Conservation (phyloP, 2,888 invertebrate genomes). For the Noctuana brunneofusca region DNA sequence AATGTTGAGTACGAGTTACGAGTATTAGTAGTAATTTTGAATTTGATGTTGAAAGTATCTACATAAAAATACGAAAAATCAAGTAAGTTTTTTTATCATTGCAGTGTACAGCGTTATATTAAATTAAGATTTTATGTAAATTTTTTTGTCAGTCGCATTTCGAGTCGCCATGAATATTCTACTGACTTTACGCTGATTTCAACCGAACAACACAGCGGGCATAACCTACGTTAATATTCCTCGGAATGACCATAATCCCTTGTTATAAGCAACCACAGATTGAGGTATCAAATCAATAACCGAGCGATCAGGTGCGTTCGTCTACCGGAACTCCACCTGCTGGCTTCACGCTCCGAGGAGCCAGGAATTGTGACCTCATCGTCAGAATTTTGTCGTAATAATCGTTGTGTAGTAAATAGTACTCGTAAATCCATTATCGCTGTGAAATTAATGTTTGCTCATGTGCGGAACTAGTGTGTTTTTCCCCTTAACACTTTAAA, state of each 20-base stretch:
- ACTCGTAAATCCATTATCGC: slow-evolving; percentile 11
- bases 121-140: too few species aligned
- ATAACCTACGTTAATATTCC: not conserved
- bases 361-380: not conserved
- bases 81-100: too few species aligned
- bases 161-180: too few species aligned
- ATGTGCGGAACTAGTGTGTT: not conserved
- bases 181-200: not conserved
- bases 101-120: too few species aligned
- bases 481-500: not conserved
- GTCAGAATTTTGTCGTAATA: not conserved
- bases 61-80: too few species aligned
- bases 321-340: slow-evolving; percentile 47
- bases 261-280: not conserved
- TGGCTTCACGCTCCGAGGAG: slow-evolving; percentile 35
- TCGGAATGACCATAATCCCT: not conserved
- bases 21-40: too few species aligned
- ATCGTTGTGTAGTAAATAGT: too few species aligned
- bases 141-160: too few species aligned
- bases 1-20: too few species aligned
- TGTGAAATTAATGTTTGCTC: slow-evolving; percentile 36
- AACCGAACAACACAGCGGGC: not conserved
- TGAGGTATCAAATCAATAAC: slow-evolving; percentile 36
- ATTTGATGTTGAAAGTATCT: too few species aligned
- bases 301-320: slow-evolving; percentile 42